phyloP scores from a whole-genome alignment of 2,888 invertebrate genomes.

The Salticus scenicus region DNA sequence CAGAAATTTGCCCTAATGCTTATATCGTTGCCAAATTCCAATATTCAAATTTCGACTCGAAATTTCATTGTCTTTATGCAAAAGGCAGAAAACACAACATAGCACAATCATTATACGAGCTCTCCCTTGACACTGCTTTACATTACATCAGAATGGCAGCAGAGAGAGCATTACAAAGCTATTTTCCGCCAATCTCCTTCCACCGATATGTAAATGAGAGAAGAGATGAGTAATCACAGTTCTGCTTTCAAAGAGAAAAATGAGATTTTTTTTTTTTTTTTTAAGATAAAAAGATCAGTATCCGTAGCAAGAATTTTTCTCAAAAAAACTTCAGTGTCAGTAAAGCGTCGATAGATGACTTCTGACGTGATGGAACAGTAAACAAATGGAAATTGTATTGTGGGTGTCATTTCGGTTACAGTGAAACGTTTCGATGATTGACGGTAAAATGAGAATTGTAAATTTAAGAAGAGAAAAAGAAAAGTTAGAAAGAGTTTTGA shows the following conservation, averaged over 20 bases:
- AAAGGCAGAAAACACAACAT: not conserved
- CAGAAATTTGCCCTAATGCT: not conserved
- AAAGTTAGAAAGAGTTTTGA: no score
- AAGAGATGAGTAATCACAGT: not conserved
- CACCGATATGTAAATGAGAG: not conserved
- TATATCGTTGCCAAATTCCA: not conserved
- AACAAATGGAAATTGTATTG: not conserved
- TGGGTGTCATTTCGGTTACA: not conserved
- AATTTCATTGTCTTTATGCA: constrained; percentile 12
- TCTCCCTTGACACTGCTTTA: not conserved
- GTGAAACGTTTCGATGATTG: not conserved
- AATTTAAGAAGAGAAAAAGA: not conserved
- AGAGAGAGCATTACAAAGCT: not conserved
- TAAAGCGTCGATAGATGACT: not conserved
- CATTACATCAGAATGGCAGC: not conserved
- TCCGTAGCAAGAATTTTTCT: not conserved
- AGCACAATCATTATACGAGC: not conserved
- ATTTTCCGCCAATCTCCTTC: not conserved
- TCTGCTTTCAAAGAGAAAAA: not conserved
- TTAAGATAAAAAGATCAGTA: constrained; percentile 10
- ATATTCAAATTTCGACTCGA: constrained; percentile 3
- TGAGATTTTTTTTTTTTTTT: no score
- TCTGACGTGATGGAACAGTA: not conserved
- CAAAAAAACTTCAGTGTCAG: not conserved
- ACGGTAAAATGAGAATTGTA: not conserved